A percentile compares a stretch with the other conserved stretches of the same genome.
Evolutionary conservation across 2,797 vertebrate genomes (phyloP).

Genomic region (Sebastes alutus): DNA sequence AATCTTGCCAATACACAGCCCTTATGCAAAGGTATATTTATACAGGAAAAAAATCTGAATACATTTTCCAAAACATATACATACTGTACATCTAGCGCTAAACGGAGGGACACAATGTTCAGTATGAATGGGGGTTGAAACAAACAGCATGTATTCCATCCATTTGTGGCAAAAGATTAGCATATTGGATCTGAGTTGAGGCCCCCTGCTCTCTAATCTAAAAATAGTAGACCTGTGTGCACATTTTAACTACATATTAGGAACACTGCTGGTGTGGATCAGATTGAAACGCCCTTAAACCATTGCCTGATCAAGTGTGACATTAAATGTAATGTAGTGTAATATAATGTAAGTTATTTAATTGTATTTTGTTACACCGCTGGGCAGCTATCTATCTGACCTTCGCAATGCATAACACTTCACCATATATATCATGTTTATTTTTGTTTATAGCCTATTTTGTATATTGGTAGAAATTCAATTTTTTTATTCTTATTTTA

Average conservation of each 20-base stretch:
- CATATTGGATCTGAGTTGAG: slow-evolving; percentile 50
- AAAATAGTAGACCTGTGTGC: slow-evolving; percentile 74
- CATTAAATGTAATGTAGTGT: background rate
- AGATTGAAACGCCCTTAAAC: slow-evolving; percentile 41
- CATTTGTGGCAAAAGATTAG: slow-evolving; percentile 65
- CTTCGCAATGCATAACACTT: slow-evolving; percentile 35
- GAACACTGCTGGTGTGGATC: slow-evolving; percentile 42
- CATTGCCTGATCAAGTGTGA: background rate
- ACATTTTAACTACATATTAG: slow-evolving; percentile 67
- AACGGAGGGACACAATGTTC: background rate
- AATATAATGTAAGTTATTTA: background rate
- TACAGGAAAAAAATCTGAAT: background rate
- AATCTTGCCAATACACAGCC: too few species aligned
- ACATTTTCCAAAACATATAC: background rate
- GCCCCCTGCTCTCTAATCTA: slow-evolving; percentile 60
- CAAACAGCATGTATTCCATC: slow-evolving; percentile 15
- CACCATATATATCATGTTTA: background rate
- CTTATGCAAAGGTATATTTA: too few species aligned
- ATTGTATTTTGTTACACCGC: background rate
- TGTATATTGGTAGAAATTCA: too few species aligned
- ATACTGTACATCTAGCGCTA: background rate
- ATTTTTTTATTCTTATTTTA: too few species aligned
- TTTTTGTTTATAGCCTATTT: too few species aligned
- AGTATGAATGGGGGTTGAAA: background rate
- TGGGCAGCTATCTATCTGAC: slow-evolving; percentile 20